A percentile compares a stretch with the other conserved stretches of the same genome.
Evolutionary conservation across 2,113 vertebrate species (phyloP).

Genomic region (Tragelaphus imberbis): DNA sequence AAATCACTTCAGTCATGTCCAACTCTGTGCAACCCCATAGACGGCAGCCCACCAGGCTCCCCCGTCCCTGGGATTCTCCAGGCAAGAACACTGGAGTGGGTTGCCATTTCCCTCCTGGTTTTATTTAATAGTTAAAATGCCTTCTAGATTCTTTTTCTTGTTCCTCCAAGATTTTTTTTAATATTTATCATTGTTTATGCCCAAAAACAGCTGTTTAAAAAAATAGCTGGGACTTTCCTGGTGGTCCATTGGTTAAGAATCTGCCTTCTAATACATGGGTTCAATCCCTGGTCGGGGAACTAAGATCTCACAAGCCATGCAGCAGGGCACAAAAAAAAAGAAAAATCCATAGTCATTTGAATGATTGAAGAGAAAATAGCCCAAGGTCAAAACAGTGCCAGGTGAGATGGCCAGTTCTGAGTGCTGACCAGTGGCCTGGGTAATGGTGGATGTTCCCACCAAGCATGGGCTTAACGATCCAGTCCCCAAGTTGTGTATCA

Average conservation of each 20-base stretch:
- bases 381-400: not conserved
- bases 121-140: not conserved
- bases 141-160: not conserved
- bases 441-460: not conserved
- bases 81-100: no score
- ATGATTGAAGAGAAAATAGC: not conserved
- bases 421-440: not conserved
- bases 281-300: accelerated
- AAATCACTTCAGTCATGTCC: no score
- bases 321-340: not conserved
- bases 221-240: not conserved
- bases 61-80: no score
- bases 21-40: no score
- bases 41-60: no score
- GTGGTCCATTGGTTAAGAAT: not conserved
- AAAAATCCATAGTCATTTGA: not conserved
- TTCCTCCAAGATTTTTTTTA: not conserved
- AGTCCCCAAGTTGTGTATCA: accelerated
- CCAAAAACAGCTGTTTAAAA: not conserved
- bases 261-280: not conserved
- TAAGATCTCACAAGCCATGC: not conserved
- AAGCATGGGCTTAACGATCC: not conserved
- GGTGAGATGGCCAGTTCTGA: not conserved
- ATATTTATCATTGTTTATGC: not conserved
- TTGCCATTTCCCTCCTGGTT: not conserved